Evolutionary conservation across 2,113 vertebrate species (phyloP), one percentile per base, ranked within the genome.

Genomic region (Lagenorhynchus albirostris): DNA sequence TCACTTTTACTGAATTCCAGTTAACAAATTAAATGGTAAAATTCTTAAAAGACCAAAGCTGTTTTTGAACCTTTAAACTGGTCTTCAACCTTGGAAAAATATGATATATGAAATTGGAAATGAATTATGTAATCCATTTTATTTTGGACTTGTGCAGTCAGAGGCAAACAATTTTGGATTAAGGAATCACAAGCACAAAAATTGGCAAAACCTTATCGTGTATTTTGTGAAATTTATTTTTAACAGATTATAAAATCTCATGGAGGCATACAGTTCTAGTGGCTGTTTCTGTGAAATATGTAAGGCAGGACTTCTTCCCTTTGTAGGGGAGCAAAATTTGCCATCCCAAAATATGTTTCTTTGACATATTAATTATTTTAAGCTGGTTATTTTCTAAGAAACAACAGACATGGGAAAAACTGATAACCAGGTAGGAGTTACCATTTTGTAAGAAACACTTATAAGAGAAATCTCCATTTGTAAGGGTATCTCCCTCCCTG

Each of bases 1-100:
- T 95, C 44, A 63, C 63, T 93, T 89, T 88, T 81, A 90, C 31
- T 96, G 71, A 89, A 55, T 82, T 91, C 47, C 62, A 95, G 68
- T n/a, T 47, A 77, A 29, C 18, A 23, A 70, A 41, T 50, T 62
- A 62, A 92, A 76, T 14, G 86, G 33, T 92, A 8, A 86, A 73
- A 71, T 70, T 92, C 50, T 89, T 80, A 88, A 93, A 53, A 2
- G 65, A 41, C 36, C 14, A 33, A 71, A 36, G 12, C 18, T 88
- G 21, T 71, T 89, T 95, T 94, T 87, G 63, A 88, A 62, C 12
- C n/a, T 47, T 85, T 71, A 81, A 90, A 58, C 23, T 79, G 18
- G 33, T 87, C 55, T 94, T 91, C 26, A 58, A 68, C 91, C 26
- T 47, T 53, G 8, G n/a, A 13, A 70, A 91, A 76, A 14, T 29